Evolutionary conservation across 2,888 invertebrate species (phyloP).

Genomic region (Cenopis cana): DNA sequence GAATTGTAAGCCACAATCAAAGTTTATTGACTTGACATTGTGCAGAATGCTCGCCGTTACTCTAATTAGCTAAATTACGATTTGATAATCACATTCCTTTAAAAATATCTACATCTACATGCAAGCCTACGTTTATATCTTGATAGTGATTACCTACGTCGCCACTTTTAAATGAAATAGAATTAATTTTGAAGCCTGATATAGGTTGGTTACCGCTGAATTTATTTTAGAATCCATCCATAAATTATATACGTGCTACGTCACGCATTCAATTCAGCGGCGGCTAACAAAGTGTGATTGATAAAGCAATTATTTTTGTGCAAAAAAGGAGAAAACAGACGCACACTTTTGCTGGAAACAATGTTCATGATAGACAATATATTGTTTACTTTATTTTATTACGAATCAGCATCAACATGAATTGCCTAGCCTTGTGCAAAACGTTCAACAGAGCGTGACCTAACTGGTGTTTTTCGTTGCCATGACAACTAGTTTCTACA

Average conservation of each 20-base stretch:
- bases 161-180: neutral
- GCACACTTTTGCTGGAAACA: neutral
- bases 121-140: neutral
- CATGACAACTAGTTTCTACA: conserved; percentile 18
- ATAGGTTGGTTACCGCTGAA: conserved; percentile 3
- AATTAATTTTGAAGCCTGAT: neutral
- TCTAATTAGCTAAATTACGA: neutral
- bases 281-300: neutral
- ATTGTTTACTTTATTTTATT: conserved; percentile 9
- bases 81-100: neutral
- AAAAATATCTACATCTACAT: neutral
- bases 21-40: conserved; percentile 1
- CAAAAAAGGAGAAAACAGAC: neutral
- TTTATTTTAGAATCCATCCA: conserved; percentile 8
- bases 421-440: conserved; percentile 6
- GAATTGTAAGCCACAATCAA: neutral
- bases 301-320: neutral
- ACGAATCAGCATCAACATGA: conserved; percentile 7
- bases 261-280: neutral
- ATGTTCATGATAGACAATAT: neutral
- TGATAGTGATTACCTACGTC: neutral
- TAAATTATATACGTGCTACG: conserved; percentile 17
- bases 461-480: conserved; percentile 2
- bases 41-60: neutral
- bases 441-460: conserved; percentile 12